A percentile compares a stretch with the other conserved stretches of the same genome.
phyloP scores from a whole-genome alignment of 2,113 vertebrate species.

The Bostrychus sinensis region DNA sequence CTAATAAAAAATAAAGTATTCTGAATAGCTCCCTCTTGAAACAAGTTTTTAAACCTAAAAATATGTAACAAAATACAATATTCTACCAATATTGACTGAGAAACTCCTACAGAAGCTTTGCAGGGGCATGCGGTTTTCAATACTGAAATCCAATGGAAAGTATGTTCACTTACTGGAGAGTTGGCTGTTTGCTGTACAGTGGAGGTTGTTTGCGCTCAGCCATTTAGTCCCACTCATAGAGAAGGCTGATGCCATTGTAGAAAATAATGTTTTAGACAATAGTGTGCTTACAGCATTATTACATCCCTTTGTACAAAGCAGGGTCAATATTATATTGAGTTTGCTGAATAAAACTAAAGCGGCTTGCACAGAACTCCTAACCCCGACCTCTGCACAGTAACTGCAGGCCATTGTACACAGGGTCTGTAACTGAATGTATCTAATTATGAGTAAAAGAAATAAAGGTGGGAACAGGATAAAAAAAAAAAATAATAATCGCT shows the following conservation, averaged over 20 bases:
- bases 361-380: neutral
- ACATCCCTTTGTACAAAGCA: neutral
- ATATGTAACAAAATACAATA: too few relatives aligned
- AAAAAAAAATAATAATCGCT: too few relatives aligned
- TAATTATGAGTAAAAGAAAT: too few relatives aligned
- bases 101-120: too few relatives aligned
- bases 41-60: too few relatives aligned
- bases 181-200: neutral
- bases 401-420: neutral
- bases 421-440: neutral
- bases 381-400: neutral
- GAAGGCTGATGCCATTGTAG: neutral
- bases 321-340: neutral
- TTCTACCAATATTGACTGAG: too few relatives aligned
- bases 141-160: too few relatives aligned
- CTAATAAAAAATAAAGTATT: too few relatives aligned
- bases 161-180: too few relatives aligned
- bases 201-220: neutral
- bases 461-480: too few relatives aligned
- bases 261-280: conserved; percentile 4
- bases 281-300: neutral
- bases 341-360: conserved; percentile 1
- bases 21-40: too few relatives aligned
- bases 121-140: too few relatives aligned
- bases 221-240: conserved; percentile 1